Base-by-base conservation (phyloP, 2,888 invertebrate species). In the Heliconius erato region DNA sequence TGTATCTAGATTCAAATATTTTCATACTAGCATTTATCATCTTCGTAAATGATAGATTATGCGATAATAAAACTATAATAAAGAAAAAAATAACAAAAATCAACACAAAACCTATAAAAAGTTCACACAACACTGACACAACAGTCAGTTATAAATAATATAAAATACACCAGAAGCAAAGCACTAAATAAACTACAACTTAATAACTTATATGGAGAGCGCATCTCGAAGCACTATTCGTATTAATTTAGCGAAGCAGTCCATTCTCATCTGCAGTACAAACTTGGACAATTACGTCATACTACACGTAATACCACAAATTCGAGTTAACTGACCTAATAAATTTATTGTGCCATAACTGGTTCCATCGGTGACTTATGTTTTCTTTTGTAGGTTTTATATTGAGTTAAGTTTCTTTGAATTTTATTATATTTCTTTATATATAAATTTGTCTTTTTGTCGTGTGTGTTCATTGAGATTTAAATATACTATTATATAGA, bases 331-430 rank as follows among this genome's bases (percentile, higher is more conserved):
- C 91, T 91, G 91, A 91, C 91, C 91, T 93, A 95, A 94, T 94
- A 93, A 94, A 95, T 95, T 94, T 93, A 95, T 94, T 90, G 91
- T 92, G 90, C 91, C 92, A 92, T 94, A 94, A 94, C 94, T 92
- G 92, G 93, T 90, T 91, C 87, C 92, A 92, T 92, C 91, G 88
- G 89, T 94, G 93, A 94, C 91, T 93, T 94, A 94, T 92, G 91
- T 86, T 86, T 85, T 85, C 86, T 85, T 85, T 86, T 83, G 88
- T 86, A 86, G 85, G 91, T 91, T 91, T 32, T 87, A 88, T 92
- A 92, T 90, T 93, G 26, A 63, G 63, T 69, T 81, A 26, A 44
- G 88, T 87, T 74, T 44, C 79, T 74, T 28, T 44, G 7, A 65
- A 54, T 54, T 54, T 23, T 54, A 40, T 26, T 68, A 2, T 11